These are phyloP conservation scores for Camarhynchus parvulus DNA, from an alignment of 2,113 vertebrate genomes.

Conservation along the genomic window DNA sequence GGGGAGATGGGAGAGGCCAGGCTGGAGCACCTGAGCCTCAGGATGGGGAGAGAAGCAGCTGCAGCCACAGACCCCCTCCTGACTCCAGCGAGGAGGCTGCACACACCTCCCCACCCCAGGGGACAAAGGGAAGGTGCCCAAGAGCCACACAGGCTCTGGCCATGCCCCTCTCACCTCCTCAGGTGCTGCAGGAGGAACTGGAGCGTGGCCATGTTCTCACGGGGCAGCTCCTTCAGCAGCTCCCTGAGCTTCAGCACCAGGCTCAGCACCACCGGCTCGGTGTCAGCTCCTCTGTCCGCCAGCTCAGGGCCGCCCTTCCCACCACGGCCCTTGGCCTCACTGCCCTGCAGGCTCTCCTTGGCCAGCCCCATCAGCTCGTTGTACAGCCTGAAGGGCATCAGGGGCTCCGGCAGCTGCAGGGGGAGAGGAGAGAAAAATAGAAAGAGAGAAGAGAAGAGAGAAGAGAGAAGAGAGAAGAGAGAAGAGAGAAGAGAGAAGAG, in stretches of 20 bases:
- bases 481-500: no score
- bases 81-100: accelerated
- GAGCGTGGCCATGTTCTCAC: slow-evolving; percentile 82
- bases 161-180: slow-evolving; percentile 76
- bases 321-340: slow-evolving; percentile 60
- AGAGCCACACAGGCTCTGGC: accelerated
- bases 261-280: slow-evolving; percentile 72
- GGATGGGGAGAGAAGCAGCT: background rate
- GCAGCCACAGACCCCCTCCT: accelerated
- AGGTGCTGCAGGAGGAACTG: slow-evolving; percentile 88
- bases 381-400: slow-evolving; percentile 91
- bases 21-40: accelerated
- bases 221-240: slow-evolving; percentile 83
- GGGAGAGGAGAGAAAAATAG: background rate
- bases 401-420: slow-evolving; percentile 89
- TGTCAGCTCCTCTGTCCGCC: slow-evolving; percentile 75
- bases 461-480: no score
- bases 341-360: slow-evolving; percentile 88
- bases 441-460: no score
- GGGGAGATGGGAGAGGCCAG: background rate
- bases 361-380: slow-evolving; percentile 92
- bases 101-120: accelerated
- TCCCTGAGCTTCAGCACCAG: slow-evolving; percentile 83
- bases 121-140: background rate
- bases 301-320: slow-evolving; percentile 74